Base-by-base conservation (phyloP, 1,140 invertebrate species). In the Nephotettix cincticeps region DNA sequence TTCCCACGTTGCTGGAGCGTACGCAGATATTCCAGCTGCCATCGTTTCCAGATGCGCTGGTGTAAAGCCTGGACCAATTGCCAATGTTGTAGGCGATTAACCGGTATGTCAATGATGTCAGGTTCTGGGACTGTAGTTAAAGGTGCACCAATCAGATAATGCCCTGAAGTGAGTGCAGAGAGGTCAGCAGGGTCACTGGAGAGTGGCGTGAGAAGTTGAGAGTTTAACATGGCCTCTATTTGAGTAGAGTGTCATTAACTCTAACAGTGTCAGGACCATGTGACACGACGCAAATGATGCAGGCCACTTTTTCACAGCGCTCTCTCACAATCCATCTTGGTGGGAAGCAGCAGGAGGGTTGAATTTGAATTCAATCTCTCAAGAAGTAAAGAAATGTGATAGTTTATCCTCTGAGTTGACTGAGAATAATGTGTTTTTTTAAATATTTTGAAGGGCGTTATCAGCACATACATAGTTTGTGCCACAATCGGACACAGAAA, bases 171-270 rank as follows among this genome's bases (percentile, higher is more conserved):
- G 2, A 82, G 69, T 36, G 72, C 68, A 9, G 65, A 54, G 0
- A 78, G 68, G 54, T 81, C 79, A 63, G 73, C 70, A 40, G 77
- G 77, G 72, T 78, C 76, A 47, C 73, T 68, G 11, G 77, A 76
- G 1, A 82, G 40, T 29, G 79, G 76, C 30, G 74, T 78, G n/a
- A 82, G 30, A n/a, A 79, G 80, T 32, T 80, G 75, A 21, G 77
- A 81, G 74, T 83, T 83, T 3, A 81, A 69, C 40, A 77, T 66
- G 1, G 78, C 76, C 61, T 80, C 79, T 9, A 80, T 72, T 68
- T 79, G 77, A 40, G 72, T 74, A 25, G 80, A 54, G 69, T 1
- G 78, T 79, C 1, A 66, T 67, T 11, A 81, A 65, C 51, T 81
- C 74, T 72, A 77, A 75, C 30, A 77, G 76, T 6, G 77, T 81